A percentile compares a stretch with the other conserved stretches of the same genome.
Evolutionary conservation across 2,797 vertebrate genomes (phyloP).

Genomic region (Ctenosaura bakeri): DNA sequence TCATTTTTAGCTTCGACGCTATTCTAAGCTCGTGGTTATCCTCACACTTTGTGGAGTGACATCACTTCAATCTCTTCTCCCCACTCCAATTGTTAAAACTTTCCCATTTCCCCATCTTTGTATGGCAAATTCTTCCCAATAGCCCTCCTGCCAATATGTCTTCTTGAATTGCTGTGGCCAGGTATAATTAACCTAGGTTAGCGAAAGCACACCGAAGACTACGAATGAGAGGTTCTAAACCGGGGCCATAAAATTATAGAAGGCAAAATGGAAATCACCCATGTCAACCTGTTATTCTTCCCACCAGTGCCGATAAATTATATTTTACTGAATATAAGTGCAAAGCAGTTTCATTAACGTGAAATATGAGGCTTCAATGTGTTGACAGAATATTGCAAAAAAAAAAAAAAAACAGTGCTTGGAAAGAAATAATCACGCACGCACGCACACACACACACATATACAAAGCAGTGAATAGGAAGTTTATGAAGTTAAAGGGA

Average conservation of each 20-base stretch:
- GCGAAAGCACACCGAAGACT: background rate
- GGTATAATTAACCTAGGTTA: slow-evolving; percentile 30
- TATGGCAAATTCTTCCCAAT: background rate
- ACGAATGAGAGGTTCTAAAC: background rate
- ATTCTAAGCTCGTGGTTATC: background rate
- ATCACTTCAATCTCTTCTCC: no score
- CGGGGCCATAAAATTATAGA: background rate
- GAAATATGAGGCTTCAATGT: background rate
- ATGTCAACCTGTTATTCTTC: background rate
- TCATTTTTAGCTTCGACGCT: background rate
- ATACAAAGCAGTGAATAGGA: background rate
- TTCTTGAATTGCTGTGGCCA: slow-evolving; percentile 22
- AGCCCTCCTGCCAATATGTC: background rate
- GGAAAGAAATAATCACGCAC: rapidly evolving
- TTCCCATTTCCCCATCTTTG: background rate
- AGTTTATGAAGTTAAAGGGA: background rate
- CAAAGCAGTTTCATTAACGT: background rate
- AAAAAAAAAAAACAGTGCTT: no score
- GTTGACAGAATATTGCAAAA: background rate
- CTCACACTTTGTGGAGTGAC: background rate
- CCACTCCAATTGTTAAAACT: background rate
- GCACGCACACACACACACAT: rapidly evolving
- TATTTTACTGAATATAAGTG: background rate
- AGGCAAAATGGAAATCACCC: slow-evolving; percentile 9
- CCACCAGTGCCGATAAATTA: background rate